Evolutionary conservation across 1,140 invertebrate genomes (phyloP).

Genomic region (Drosophila trapezifrons): DNA sequence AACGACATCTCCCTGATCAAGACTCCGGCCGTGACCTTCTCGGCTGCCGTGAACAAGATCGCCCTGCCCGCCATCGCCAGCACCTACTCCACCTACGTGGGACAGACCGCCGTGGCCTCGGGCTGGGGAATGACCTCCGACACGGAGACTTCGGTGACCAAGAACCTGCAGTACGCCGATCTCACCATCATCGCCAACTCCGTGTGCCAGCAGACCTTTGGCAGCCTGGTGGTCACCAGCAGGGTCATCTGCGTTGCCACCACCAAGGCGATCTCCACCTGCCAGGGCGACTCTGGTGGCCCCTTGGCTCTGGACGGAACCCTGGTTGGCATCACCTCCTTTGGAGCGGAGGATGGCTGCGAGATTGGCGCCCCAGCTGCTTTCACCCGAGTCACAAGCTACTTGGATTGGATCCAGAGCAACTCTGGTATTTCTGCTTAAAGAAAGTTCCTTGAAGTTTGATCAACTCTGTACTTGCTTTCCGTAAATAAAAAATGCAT

Average conservation of each 20-base stretch:
- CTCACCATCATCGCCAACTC: slow-evolving; percentile 27
- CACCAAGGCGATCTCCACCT: slow-evolving; percentile 33
- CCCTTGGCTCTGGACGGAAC: slow-evolving; percentile 42
- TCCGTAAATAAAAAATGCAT: background rate
- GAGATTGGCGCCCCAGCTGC: slow-evolving; percentile 79
- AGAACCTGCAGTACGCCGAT: slow-evolving; percentile 22
- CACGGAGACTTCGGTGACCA: slow-evolving; percentile 1
- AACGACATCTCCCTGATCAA: slow-evolving; percentile 55
- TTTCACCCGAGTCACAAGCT: slow-evolving; percentile 85
- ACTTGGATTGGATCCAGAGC: slow-evolving; percentile 85
- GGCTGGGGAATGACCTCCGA: slow-evolving; percentile 50
- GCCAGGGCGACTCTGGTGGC: slow-evolving; percentile 50
- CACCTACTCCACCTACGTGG: slow-evolving; percentile 31
- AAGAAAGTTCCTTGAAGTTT: background rate
- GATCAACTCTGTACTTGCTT: background rate
- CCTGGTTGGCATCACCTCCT: slow-evolving; percentile 83
- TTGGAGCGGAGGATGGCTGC: slow-evolving; percentile 56
- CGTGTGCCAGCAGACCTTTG: slow-evolving; percentile 21
- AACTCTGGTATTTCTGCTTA: slow-evolving; percentile 39
- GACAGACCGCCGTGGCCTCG: slow-evolving; percentile 42
- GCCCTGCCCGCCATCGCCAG: slow-evolving; percentile 28
- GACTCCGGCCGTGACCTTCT: slow-evolving; percentile 17
- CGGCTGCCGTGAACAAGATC: slow-evolving; percentile 29
- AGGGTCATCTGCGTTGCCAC: slow-evolving; percentile 42
- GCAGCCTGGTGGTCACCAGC: slow-evolving; percentile 20